A percentile compares a stretch with the other conserved stretches of the same genome.
Evolutionary conservation across 1,140 invertebrate species (phyloP).

Genomic region (Scylla paramamosain): DNA sequence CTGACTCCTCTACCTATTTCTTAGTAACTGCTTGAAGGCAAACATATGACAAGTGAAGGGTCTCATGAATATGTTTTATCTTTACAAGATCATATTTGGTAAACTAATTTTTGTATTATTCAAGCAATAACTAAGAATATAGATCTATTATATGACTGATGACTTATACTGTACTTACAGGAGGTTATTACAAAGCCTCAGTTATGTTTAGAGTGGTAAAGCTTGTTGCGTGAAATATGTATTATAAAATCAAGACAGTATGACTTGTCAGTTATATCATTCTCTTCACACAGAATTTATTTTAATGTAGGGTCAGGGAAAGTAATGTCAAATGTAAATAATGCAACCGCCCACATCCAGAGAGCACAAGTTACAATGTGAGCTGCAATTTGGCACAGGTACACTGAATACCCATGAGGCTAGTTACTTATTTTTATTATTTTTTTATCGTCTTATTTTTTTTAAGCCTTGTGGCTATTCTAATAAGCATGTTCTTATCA

Average conservation of each 20-base stretch:
- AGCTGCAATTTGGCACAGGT: slow-evolving; percentile 59
- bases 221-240: slow-evolving; percentile 56
- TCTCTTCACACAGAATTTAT: slow-evolving; percentile 72
- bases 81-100: slow-evolving; percentile 51
- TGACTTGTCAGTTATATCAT: slow-evolving; percentile 67
- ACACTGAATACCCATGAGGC: slow-evolving; percentile 39
- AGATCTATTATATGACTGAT: slow-evolving; percentile 65
- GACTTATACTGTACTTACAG: slow-evolving; percentile 48
- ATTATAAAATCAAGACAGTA: slow-evolving; percentile 38
- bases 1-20: slow-evolving; percentile 64
- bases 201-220: slow-evolving; percentile 53
- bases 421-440: slow-evolving; percentile 34
- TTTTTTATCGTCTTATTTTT: neutral
- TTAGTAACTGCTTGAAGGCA: slow-evolving; percentile 69
- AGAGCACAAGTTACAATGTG: slow-evolving; percentile 71
- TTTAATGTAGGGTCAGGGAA: slow-evolving; percentile 71
- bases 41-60: neutral
- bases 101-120: slow-evolving; percentile 44
- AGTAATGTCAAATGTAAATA: slow-evolving; percentile 68
- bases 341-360: slow-evolving; percentile 69
- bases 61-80: slow-evolving; percentile 35
- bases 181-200: slow-evolving; percentile 40
- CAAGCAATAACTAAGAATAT: slow-evolving; percentile 70
- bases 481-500: slow-evolving; percentile 73
- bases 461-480: slow-evolving; percentile 65